Evolutionary conservation across 2,888 invertebrate species (phyloP), one percentile per base, ranked within the genome.

Genomic region (Eupithecia inturbata): DNA sequence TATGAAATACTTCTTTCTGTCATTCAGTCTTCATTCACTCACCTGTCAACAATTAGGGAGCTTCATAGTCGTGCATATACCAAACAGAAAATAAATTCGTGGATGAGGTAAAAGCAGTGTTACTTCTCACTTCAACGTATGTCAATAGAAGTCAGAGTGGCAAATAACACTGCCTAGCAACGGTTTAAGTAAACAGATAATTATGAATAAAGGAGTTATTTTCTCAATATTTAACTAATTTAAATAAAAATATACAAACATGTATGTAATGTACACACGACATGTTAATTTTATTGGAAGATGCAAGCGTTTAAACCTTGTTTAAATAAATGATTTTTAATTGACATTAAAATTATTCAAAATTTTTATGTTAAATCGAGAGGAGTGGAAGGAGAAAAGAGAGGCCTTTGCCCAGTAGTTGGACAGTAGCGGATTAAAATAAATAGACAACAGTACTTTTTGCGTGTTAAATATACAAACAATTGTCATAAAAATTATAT

Each of bases 201-300:
- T 45, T 53, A 22, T 53, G 49, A 53, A 45, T 16, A 22, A 22
- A 3, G 45, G 22, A 9, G 16, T 45, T n/a, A 1, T 45, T 45
- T n/a, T 45, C n/a, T 16, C 19, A 53, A 53, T 22, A 4, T 22
- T 53, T 10, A 53, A 0, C 53, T 53, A 22, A n/a, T 53, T 22
- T 53, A 53, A 53, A n/a, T 49, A 53, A 53, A 53, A 53, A 53
- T 53, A 53, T 53, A 57, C 26, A 57, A 26, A 26, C 57, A 53
- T 22, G 49, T 26, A 14, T 26, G 14, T 57, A 57, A 22, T 12
- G 1, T 9, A 49, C 49, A 49, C n/a, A n/a, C 45, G 49, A n/a
- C 9, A 22, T 49, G 10, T 26, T 57, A 57, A 26, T 57, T 12
- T 22, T 53, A 53, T 22, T 53, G 53, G 53, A 53, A 53, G 22